Conservation (phyloP, 2,113 vertebrate species). For the Chrysochloris asiatica region DNA sequence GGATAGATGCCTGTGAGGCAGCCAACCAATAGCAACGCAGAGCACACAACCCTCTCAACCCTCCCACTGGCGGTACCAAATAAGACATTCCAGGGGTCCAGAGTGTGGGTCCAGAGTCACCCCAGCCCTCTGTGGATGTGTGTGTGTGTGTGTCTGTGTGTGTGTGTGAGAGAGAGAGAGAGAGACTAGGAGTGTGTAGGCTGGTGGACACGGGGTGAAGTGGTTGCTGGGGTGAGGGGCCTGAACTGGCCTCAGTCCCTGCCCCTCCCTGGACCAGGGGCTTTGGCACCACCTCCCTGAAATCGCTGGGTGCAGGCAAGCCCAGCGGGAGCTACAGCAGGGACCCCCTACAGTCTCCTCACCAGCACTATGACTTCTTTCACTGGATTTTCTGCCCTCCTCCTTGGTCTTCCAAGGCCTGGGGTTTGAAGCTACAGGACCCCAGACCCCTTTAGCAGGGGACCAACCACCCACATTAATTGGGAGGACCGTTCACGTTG, state of each 20-base stretch:
- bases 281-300: neutral
- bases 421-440: no score
- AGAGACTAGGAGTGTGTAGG: no score
- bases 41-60: conserved; percentile 30
- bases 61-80: neutral
- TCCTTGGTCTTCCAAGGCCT: no score
- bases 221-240: neutral
- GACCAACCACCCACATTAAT: neutral
- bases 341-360: no score
- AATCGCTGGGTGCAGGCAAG: neutral
- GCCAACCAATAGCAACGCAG: conserved; percentile 91
- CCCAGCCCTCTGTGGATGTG: neutral
- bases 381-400: no score
- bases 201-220: neutral
- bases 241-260: neutral
- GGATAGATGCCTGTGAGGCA: conserved; percentile 97
- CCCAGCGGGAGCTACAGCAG: neutral
- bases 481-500: neutral
- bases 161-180: no score
- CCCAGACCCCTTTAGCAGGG: neutral
- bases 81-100: conserved; percentile 64
- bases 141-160: neutral
- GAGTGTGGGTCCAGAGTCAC: conserved; percentile 60
- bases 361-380: no score
- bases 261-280: no score